Evolutionary conservation across 2,888 invertebrate genomes (phyloP).

Genomic region (Ceriagrion tenellum): DNA sequence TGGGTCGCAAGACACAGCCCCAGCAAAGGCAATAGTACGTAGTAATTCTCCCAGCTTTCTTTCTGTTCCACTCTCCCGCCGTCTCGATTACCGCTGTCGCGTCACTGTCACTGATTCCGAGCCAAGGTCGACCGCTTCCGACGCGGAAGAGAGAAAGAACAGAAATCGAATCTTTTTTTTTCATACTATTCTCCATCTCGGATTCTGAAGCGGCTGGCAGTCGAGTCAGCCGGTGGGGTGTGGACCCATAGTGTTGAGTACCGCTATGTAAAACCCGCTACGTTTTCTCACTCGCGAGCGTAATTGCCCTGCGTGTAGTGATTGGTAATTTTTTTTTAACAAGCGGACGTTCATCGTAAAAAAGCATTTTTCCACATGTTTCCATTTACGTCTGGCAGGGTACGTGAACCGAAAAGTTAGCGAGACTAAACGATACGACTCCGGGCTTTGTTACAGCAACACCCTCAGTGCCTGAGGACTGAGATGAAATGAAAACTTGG

Average conservation of each 20-base stretch:
- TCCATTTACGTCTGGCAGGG: too few species aligned
- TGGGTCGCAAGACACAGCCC: background rate
- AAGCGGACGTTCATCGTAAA: too few species aligned
- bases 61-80: background rate
- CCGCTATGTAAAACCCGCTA: background rate
- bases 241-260: background rate
- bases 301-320: too few species aligned
- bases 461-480: too few species aligned
- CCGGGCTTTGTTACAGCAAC: too few species aligned
- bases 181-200: too few species aligned
- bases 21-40: background rate
- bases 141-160: background rate
- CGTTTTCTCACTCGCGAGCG: background rate
- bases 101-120: slow-evolving; percentile 17
- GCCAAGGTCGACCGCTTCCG: slow-evolving; percentile 16
- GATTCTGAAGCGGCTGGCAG: background rate
- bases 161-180: slow-evolving; percentile 7
- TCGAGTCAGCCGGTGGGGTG: background rate
- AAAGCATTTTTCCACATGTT: too few species aligned
- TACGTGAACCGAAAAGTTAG: too few species aligned
- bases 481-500: too few species aligned
- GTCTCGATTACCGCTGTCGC: slow-evolving; percentile 10
- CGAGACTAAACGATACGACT: too few species aligned
- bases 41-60: background rate
- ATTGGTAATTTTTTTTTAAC: too few species aligned